Conservation (phyloP, 2,888 invertebrate genomes). For the Drymonia ruficornis region DNA sequence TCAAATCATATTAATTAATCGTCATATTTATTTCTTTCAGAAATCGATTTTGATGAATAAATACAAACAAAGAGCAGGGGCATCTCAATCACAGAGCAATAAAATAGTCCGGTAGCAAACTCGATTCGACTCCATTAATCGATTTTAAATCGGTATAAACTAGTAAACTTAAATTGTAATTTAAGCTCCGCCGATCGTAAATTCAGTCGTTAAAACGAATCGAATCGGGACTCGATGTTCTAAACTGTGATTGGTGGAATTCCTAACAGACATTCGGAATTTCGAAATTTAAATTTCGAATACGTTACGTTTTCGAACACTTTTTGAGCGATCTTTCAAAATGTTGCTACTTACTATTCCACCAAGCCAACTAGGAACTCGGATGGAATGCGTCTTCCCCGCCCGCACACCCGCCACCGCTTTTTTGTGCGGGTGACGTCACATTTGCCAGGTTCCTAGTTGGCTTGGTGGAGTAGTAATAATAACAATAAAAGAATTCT, state of each 20-base stretch:
- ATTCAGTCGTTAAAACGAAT: constrained; percentile 55
- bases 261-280: constrained; percentile 26
- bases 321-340: no score
- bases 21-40: no score
- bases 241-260: constrained; percentile 47
- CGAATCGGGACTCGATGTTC: constrained; percentile 39
- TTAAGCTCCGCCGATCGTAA: constrained; percentile 56
- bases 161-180: constrained; percentile 61
- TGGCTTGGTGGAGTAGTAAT: no score
- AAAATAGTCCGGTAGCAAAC: constrained; percentile 29
- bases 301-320: not conserved
- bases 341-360: no score
- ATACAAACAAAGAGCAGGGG: not conserved
- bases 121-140: constrained; percentile 50
- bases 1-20: no score
- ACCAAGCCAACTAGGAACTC: no score
- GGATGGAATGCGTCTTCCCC: no score
- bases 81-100: constrained; percentile 20
- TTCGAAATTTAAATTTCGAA: constrained; percentile 35
- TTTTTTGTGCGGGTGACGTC: no score
- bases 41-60: not conserved
- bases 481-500: no score
- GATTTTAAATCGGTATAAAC: constrained; percentile 56
- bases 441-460: no score
- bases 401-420: no score